phyloP scores from a whole-genome alignment of 2,888 invertebrate genomes.

The Dolichopus griseipennis region DNA sequence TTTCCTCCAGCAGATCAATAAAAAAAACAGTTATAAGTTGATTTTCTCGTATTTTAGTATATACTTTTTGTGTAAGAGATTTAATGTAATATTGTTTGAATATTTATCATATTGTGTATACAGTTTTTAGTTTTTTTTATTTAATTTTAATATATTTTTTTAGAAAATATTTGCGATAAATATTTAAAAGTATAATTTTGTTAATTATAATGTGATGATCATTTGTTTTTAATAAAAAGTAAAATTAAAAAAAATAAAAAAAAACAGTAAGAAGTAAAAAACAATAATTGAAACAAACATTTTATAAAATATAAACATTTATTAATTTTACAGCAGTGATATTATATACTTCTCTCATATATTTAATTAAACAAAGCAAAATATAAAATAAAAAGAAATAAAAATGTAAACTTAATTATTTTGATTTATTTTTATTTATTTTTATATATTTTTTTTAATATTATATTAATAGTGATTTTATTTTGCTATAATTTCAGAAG shows the following conservation, averaged over 20 bases:
- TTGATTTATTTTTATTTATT: not conserved
- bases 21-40: not conserved
- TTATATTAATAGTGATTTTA: not conserved
- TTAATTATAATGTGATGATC: too few species aligned
- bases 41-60: not conserved
- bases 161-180: too few species aligned
- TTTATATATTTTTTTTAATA: not conserved
- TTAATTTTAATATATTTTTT: too few species aligned
- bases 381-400: not conserved
- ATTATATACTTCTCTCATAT: not conserved
- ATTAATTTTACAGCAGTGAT: not conserved
- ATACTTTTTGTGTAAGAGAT: not conserved
- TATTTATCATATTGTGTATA: too few species aligned
- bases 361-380: not conserved
- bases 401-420: too few species aligned
- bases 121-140: too few species aligned
- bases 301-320: not conserved
- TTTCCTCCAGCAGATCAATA: not conserved
- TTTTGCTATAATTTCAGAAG: constrained; percentile 3
- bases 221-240: too few species aligned
- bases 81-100: too few species aligned
- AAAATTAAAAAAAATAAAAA: too few species aligned
- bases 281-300: too few species aligned
- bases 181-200: too few species aligned
- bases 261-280: too few species aligned